Base-by-base conservation (phyloP, 1,140 invertebrate species). In the Campoletis sonorensis region DNA sequence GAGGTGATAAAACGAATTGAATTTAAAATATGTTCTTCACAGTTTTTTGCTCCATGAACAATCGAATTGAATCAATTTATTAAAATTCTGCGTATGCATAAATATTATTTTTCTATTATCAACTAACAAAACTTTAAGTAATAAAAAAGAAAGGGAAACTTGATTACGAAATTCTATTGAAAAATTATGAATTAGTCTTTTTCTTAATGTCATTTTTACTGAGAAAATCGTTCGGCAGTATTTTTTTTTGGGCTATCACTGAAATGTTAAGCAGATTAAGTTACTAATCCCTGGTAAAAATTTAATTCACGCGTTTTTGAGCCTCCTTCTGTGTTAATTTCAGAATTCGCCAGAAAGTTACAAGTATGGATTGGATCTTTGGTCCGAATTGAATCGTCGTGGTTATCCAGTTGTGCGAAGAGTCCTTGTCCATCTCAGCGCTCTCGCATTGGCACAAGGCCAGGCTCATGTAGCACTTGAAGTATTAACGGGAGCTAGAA, bases 341-440 rank as follows among this genome's bases (percentile, higher is more conserved):
- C 87, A 97, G 96, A 96, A 96, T 88, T 95, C 95, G 72, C 85
- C 91, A 82, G 94, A 96, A 86, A 94, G 95, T 87, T 93, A 95
- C 5, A 90, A 96, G n/a, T 94, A 93, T 89, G 94, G 93, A 3
- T 88, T 94, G 15, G 92, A 94, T 21, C 78, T 95, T 10, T 94
- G 95, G 92, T 91, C 91, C 54, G 91, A 94, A 51, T 89, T 95
- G 83, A 90, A 91, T 72, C 86, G 93, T 71, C 88, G 91, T 70
- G 94, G 94, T 21, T 91, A 93, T 79, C 49, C 83, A 0, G 93
- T 95, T 11, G 89, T 95, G 23, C 89, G 95, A 80, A 94, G 94
- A 90, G 92, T 94, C 4, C 84, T 93, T 10, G 91, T 94, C 2
- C 95, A 95, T 86, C 92, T 95, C 82, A 93, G 94, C 75, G 90